phyloP scores from a whole-genome alignment of 1,140 invertebrate species.

The Drosophila santomea region DNA sequence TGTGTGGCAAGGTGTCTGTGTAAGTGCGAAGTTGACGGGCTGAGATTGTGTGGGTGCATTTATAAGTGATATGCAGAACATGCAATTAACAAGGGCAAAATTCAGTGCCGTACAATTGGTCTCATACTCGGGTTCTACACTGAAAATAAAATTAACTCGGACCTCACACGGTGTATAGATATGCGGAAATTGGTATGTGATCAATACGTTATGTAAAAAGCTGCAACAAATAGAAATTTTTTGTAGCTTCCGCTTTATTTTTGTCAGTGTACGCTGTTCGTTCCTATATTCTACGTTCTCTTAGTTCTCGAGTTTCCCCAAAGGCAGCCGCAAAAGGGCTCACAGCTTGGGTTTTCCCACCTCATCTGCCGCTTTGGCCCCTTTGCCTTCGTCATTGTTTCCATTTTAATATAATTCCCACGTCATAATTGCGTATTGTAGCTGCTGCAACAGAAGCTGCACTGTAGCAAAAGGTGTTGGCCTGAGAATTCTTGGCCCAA shows the following conservation, averaged over 20 bases:
- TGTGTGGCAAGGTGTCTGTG: slow-evolving; percentile 37
- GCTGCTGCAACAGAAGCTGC: slow-evolving; percentile 47
- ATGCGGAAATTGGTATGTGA: no score
- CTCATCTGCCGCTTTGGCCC: not conserved
- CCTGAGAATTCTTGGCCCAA: slow-evolving; percentile 38
- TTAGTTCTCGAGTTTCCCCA: slow-evolving; percentile 57
- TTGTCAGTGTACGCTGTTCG: not conserved
- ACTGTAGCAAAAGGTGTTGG: slow-evolving; percentile 21
- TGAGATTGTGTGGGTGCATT: slow-evolving; percentile 58
- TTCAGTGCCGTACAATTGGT: slow-evolving; percentile 53
- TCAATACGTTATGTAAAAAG: not conserved
- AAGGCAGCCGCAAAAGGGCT: slow-evolving; percentile 52
- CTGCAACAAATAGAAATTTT: not conserved
- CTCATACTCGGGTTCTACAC: not conserved
- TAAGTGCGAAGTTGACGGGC: slow-evolving; percentile 43
- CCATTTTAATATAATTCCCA: slow-evolving; percentile 82
- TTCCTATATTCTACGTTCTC: slow-evolving; percentile 9
- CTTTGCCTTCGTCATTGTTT: slow-evolving; percentile 62
- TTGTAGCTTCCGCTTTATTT: not conserved
- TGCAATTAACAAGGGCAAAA: slow-evolving; percentile 83
- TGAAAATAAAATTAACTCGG: not conserved
- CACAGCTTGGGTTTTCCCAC: slow-evolving; percentile 48
- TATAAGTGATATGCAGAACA: slow-evolving; percentile 84
- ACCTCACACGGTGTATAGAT: not conserved
- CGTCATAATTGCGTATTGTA: slow-evolving; percentile 80